Base-by-base conservation (phyloP, 2,888 invertebrate genomes). In the Lepeophtheirus nordmannii region DNA sequence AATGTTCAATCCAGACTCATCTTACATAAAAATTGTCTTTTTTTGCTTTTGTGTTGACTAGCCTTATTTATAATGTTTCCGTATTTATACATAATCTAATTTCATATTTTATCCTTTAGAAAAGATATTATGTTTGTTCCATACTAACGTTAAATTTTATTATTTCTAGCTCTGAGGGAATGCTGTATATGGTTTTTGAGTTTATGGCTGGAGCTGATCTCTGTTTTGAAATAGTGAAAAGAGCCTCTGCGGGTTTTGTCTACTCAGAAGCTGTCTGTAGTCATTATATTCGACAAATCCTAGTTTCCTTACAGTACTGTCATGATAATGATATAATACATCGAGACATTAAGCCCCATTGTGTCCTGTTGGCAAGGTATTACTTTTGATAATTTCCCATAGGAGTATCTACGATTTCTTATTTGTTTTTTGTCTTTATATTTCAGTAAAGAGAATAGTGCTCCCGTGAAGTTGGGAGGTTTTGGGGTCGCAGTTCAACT, bases 101-200 rank as follows among this genome's bases (percentile, higher is more conserved):
- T 5, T 30, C 30, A 30, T 30, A 30, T 7, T 30, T 30, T 30
- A 30, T 30, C 3, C 30, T 30, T 5, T 30, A 30, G 30, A 30
- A 30, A n/a, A n/a, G 2, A 30, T 30, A 30, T 30, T 30, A 2
- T 30, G 30, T 30, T 30, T 2, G 2, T 30, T 8, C 8, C 17
- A n/a, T 8, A n/a, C 2, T 46, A 46, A 46, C 53, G 14, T 46
- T 46, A 2, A 46, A 5, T 60, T 22, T 14, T 22, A 20, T 38
- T 14, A 17, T 60, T 60, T 60, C 37, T 23, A 62, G 62, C 41
- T 62, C 62, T 8, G 96, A 96, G 78, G 94, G 94, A 72, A 92
- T 94, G 89, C 83, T 97, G 23, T 97, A 96, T 77, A 96, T 97
- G 96, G 94, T 97, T 70, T 97, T 96, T 78, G 96, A 96, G 83